A percentile compares a stretch with the other conserved stretches of the same genome.
These are phyloP conservation scores for Agrotis puta DNA, from an alignment of 2,888 invertebrate species.

Conservation along the genomic window DNA sequence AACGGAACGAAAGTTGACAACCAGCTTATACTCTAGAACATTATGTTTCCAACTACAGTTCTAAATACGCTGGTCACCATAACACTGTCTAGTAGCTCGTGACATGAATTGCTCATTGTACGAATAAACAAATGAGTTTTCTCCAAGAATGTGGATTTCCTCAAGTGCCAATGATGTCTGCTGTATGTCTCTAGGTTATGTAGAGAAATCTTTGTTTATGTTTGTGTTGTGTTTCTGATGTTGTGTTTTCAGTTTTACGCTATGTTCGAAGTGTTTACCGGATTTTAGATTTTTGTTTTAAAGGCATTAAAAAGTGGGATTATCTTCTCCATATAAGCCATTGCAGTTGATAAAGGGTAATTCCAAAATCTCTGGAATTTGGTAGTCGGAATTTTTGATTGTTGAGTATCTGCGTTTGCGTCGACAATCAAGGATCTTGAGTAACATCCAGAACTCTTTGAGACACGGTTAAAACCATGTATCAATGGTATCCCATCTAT, in stretches of 20 bases:
- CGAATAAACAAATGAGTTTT: conserved; percentile 54
- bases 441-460: too few species aligned
- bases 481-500: too few species aligned
- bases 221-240: conserved; percentile 1
- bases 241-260: conserved; percentile 18
- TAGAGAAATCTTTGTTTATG: conserved; percentile 48
- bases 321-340: neutral
- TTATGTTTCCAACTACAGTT: conserved; percentile 3
- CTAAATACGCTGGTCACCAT: neutral
- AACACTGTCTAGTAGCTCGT: neutral
- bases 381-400: too few species aligned
- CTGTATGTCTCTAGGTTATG: conserved; percentile 33
- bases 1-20: conserved; percentile 8
- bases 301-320: neutral
- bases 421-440: too few species aligned
- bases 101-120: conserved; percentile 64
- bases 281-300: too few species aligned
- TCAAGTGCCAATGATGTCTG: conserved; percentile 45
- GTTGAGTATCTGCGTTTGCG: too few species aligned
- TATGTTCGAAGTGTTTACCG: neutral
- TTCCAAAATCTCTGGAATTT: too few species aligned
- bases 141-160: conserved; percentile 49
- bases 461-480: too few species aligned
- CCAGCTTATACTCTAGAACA: conserved; percentile 6
- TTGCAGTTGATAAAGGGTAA: too few species aligned